phyloP scores from a whole-genome alignment of 2,888 invertebrate genomes.

The Troides aeacus region DNA sequence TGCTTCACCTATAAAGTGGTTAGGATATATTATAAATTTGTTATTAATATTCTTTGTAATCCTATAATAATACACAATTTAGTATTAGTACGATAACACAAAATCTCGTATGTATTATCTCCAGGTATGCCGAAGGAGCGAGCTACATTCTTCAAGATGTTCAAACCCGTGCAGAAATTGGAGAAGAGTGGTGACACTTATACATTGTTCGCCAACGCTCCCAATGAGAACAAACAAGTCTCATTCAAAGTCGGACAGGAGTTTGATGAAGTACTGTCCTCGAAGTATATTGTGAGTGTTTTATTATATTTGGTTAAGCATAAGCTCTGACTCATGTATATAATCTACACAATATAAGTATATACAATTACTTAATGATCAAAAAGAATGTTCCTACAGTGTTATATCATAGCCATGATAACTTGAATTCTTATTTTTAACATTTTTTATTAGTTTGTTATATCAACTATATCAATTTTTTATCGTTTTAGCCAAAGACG shows the following conservation, averaged over 20 bases:
- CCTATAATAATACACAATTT: too few relatives aligned
- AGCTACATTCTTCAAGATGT: slow-evolving; percentile 24
- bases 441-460: not conserved
- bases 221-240: slow-evolving; percentile 33
- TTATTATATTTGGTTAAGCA: not conserved
- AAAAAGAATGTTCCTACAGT: too few relatives aligned
- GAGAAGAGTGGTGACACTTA: slow-evolving; percentile 44
- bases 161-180: slow-evolving; percentile 38
- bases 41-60: too few relatives aligned
- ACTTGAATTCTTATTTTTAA: not conserved
- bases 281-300: slow-evolving; percentile 1
- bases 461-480: not conserved
- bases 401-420: too few relatives aligned
- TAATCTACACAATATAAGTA: not conserved
- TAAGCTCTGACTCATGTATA: not conserved
- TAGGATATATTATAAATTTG: too few relatives aligned
- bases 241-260: slow-evolving; percentile 45
- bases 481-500: not conserved
- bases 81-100: not conserved
- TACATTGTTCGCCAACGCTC: slow-evolving; percentile 32
- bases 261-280: slow-evolving; percentile 34
- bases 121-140: slow-evolving; percentile 1
- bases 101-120: not conserved
- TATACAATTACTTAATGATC: too few relatives aligned
- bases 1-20: too few relatives aligned